Percentiles rank a stretch among this genome's conserved stretches.
Evolutionary conservation across 2,113 vertebrate genomes (phyloP).

Genomic region (Kryptolebias marmoratus): DNA sequence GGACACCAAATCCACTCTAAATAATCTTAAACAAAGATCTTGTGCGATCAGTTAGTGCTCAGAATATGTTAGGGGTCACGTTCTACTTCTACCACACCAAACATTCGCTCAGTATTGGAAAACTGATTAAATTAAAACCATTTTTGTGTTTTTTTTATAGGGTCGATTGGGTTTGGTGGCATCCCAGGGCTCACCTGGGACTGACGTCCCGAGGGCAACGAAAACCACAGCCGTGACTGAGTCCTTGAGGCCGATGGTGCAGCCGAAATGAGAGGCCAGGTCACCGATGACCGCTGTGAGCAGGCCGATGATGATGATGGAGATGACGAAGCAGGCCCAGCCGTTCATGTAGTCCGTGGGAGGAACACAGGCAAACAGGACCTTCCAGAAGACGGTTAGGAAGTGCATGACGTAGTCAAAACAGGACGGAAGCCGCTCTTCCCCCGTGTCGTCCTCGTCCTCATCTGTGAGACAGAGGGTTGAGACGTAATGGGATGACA

Average conservation of each 20-base stretch:
- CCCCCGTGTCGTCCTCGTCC: constrained; percentile 94
- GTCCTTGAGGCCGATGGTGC: constrained; percentile 98
- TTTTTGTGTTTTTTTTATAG: too few relatives aligned
- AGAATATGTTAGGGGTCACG: too few relatives aligned
- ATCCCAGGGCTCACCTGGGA: constrained; percentile 86
- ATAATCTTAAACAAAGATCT: too few relatives aligned
- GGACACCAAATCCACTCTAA: too few relatives aligned
- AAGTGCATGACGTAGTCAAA: constrained; percentile 99
- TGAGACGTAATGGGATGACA: constrained; percentile 4
- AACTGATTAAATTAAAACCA: too few relatives aligned
- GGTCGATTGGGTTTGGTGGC: background rate
- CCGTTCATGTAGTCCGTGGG: constrained; percentile 95
- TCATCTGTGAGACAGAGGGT: constrained; percentile 84
- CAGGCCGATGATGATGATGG: constrained; percentile 94
- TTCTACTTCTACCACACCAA: too few relatives aligned
- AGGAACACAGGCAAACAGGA: constrained; percentile 96
- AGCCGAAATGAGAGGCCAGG: constrained; percentile 97
- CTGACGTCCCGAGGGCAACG: constrained; percentile 94
- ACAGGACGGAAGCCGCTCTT: constrained; percentile 95
- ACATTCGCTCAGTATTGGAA: too few relatives aligned
- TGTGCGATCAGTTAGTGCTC: too few relatives aligned
- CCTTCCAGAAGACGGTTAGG: constrained; percentile 99
- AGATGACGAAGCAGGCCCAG: constrained; percentile 94
- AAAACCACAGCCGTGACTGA: constrained; percentile 96
- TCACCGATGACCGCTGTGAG: constrained; percentile 95